Percentiles rank a stretch among this genome's conserved stretches.
These are phyloP conservation scores for Corythornis vintsioides DNA, from an alignment of 2,113 vertebrate genomes.

Conservation along the genomic window DNA sequence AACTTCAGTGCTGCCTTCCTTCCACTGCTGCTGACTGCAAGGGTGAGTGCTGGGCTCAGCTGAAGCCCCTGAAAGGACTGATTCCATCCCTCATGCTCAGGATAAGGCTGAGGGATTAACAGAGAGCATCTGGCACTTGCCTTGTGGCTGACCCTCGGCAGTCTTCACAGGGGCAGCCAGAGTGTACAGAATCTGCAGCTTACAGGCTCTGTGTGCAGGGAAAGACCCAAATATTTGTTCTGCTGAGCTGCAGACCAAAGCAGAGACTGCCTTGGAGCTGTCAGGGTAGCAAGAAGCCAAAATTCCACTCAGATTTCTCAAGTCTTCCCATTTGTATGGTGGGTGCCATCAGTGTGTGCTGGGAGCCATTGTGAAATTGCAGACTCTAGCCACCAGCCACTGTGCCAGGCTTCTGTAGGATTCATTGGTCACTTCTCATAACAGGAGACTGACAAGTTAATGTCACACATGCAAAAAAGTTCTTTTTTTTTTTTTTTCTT, in stretches of 20 bases:
- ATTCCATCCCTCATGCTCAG: no score
- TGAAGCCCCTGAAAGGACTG: not conserved
- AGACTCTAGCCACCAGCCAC: not conserved
- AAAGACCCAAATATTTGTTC: not conserved
- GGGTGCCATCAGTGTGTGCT: not conserved
- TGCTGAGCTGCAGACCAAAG: not conserved
- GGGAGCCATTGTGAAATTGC: not conserved
- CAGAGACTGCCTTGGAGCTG: not conserved
- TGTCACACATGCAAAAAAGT: not conserved
- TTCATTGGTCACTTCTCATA: not conserved
- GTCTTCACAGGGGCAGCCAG: not conserved
- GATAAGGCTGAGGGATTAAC: not conserved
- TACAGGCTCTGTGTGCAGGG: not conserved
- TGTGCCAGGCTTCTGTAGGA: not conserved
- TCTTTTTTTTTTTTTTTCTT: not conserved
- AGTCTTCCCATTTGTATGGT: not conserved
- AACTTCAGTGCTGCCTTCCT: not conserved
- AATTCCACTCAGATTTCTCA: not conserved
- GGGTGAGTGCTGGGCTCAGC: not conserved
- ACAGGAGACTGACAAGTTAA: not conserved
- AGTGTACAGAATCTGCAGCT: not conserved
- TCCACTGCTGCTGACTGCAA: not conserved
- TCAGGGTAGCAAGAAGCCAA: not conserved
- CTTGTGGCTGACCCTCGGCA: not conserved
- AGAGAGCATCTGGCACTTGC: not conserved